Conservation (phyloP, 2,113 vertebrate species). For the Chunga burmeisteri region DNA sequence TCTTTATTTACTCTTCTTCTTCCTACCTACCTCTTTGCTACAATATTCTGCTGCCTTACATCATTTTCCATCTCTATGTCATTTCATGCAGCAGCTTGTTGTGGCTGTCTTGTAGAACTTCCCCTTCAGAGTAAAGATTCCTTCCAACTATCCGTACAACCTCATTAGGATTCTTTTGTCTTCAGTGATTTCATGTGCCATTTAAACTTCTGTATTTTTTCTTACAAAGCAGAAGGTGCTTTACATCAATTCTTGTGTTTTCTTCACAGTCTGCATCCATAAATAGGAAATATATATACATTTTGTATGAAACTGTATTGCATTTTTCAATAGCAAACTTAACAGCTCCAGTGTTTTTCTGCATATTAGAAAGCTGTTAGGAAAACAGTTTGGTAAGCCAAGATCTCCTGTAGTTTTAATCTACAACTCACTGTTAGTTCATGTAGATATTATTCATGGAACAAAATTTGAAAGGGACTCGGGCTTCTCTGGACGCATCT, state of each 20-base stretch:
- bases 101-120: background rate
- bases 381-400: background rate
- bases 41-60: background rate
- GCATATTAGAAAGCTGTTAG: background rate
- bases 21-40: background rate
- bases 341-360: background rate
- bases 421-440: background rate
- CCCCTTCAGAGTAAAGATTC: background rate
- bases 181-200: background rate
- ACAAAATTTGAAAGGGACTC: background rate
- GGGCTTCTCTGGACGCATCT: background rate
- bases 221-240: background rate
- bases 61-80: background rate
- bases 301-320: background rate
- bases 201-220: background rate
- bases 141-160: background rate
- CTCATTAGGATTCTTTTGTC: background rate
- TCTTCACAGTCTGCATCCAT: background rate
- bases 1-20: background rate
- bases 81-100: background rate
- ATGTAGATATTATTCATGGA: background rate
- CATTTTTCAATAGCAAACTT: background rate
- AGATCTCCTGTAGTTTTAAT: slow-evolving; percentile 1
- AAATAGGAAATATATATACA: background rate
- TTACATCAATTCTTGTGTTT: background rate